Base-by-base conservation (phyloP, 2,888 invertebrate genomes). In the Drosophila recens region DNA sequence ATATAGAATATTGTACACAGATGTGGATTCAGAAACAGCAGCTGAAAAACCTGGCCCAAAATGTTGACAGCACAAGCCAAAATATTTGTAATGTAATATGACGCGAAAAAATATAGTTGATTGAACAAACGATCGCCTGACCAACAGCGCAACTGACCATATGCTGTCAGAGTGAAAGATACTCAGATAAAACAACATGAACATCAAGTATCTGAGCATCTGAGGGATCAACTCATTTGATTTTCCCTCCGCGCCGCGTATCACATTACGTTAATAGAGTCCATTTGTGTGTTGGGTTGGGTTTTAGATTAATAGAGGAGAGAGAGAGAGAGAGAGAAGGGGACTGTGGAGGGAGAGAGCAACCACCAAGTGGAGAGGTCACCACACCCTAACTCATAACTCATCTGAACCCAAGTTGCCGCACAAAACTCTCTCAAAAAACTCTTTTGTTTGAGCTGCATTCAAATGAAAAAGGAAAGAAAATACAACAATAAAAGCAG, bases 251-350 rank as follows among this genome's bases (percentile, higher is more conserved):
- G 75, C 69, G 48, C 51, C 69, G 64, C 75, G 62, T 80, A 83
- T 83, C 83, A 58, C 61, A 72, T 83, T 80, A 75, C 83, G 54
- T 80, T 79, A 79, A 83, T 76, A 75, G 83, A 68, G 72, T 76
- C 71, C 76, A 72, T 74, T 78, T 36, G 45, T 51, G 67, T n/a
- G n/a, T n/a, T n/a, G n/a, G n/a, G n/a, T n/a, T n/a, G n/a, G n/a
- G n/a, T n/a, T n/a, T n/a, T n/a, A n/a, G n/a, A n/a, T n/a, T n/a
- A n/a, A n/a, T n/a, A n/a, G n/a, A n/a, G n/a, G n/a, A n/a, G n/a
- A n/a, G n/a, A n/a, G n/a, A n/a, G 17, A 1, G 13, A 9, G 36
- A 36, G 36, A 34, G 48, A 30, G n/a, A 23, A 6, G 1, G 27
- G 27, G 5, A 1, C 27, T n/a, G 23, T 13, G n/a, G 5, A 17